A percentile compares a stretch with the other conserved stretches of the same genome.
phyloP scores from a whole-genome alignment of 2,797 vertebrate species.

The Syngnathus acus region DNA sequence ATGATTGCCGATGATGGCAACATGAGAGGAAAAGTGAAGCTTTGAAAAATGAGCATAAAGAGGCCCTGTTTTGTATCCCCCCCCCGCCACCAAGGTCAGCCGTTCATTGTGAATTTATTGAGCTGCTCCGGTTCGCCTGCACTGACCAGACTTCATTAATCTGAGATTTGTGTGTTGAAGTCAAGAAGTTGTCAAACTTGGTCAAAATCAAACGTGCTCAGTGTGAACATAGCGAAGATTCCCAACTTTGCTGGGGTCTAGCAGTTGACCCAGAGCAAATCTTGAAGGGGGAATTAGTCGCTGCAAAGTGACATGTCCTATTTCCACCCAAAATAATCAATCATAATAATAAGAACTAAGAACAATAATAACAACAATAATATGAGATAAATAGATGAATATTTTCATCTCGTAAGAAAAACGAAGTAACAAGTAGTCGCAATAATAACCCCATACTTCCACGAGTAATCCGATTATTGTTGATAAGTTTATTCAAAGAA shows the following conservation, averaged over 20 bases:
- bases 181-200: slow-evolving; percentile 90
- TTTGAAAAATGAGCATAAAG: slow-evolving; percentile 21
- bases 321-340: slow-evolving; percentile 33
- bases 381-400: too few species aligned
- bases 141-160: slow-evolving; percentile 63
- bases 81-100: slow-evolving; percentile 26
- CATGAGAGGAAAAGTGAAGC: neutral
- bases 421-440: too few species aligned
- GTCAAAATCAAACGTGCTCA: slow-evolving; percentile 69
- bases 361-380: too few species aligned
- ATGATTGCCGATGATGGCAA: neutral
- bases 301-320: slow-evolving; percentile 63
- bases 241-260: slow-evolving; percentile 66
- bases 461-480: too few species aligned
- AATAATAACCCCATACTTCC: too few species aligned
- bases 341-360: too few species aligned
- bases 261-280: slow-evolving; percentile 77
- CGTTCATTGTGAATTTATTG: slow-evolving; percentile 49
- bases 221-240: slow-evolving; percentile 49
- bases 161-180: slow-evolving; percentile 66
- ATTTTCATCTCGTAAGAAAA: too few species aligned
- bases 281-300: slow-evolving; percentile 60
- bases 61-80: slow-evolving; percentile 5
- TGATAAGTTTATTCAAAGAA: neutral
- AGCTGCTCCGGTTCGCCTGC: slow-evolving; percentile 21